Base-by-base conservation (phyloP, 2,797 vertebrate genomes). In the Iguana delicatissima region DNA sequence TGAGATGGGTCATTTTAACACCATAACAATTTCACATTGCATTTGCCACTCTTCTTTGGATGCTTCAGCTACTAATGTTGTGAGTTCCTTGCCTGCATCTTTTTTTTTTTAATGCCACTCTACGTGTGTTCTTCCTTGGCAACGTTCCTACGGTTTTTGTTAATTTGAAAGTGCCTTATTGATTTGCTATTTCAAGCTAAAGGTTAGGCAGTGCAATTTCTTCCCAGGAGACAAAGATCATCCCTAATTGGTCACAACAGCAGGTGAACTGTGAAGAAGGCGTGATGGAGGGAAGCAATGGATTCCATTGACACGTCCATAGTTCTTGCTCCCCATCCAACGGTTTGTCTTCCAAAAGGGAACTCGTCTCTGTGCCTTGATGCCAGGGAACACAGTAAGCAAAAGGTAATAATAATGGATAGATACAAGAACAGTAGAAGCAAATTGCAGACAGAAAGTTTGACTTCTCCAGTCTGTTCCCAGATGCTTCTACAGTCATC, bases 151-250 rank as follows among this genome's bases (percentile, higher is more conserved):
- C 7, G 32, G 84, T 42, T 67, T 69, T 81, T 24, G 55, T 64
- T 72, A 57, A 86, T 80, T 86, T 72, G 72, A 73, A 90, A 82
- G 89, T 80, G n/a, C 84, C 3, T 1, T 90, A 90, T 90, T 50
- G 84, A 90, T 86, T 81, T 73, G 84, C 89, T 90, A 59, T 82
- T 73, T 74, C 79, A 20, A 76, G 79, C 67, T 29, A 73, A 73
- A 82, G 84, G 84, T 86, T 81, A 74, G 84, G 67, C 64, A 12
- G 84, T 3, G 13, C 35, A 42, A 81, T 81, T 59, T 81, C 77
- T 74, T 88, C n/a, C 64, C 57, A n/a, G 50, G 50, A 59, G 85
- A 62, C 64, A 73, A 86, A 86, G 79, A 81, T 86, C 52, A 35
- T 18, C 79, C 62, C 81, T 81, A 90, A 90, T 82, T 74, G 89